Percentiles rank a stretch among this genome's conserved stretches.
Evolutionary conservation across 2,888 invertebrate genomes (phyloP).

Genomic region (Tetranychus truncatus): DNA sequence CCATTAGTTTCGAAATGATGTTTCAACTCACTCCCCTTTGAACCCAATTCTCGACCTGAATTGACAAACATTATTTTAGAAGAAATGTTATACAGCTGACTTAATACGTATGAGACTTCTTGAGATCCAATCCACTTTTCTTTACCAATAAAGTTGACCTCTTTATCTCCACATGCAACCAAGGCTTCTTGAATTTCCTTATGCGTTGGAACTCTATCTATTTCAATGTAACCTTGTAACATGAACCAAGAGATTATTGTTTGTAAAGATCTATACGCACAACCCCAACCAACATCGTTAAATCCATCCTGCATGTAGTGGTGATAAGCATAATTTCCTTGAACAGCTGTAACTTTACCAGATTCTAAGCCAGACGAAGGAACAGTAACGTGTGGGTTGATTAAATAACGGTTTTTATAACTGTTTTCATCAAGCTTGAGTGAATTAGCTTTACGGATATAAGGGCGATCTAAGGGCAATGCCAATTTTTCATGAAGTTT

Average conservation of each 20-base stretch:
- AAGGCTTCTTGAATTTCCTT: conserved; percentile 67
- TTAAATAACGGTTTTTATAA: conserved; percentile 1
- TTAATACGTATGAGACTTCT: conserved; percentile 80
- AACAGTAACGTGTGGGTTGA: conserved; percentile 18
- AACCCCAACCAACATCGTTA: conserved; percentile 97
- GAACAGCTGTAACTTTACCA: conserved; percentile 36
- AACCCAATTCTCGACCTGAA: conserved; percentile 61
- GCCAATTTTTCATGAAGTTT: conserved; percentile 8
- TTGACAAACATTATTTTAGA: conserved; percentile 63
- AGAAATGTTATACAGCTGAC: conserved; percentile 50
- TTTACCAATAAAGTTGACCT: conserved; percentile 63
- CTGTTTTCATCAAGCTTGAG: not conserved
- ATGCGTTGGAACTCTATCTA: conserved; percentile 51
- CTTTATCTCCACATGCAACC: conserved; percentile 84
- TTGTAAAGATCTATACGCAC: conserved; percentile 92
- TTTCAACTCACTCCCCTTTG: conserved; percentile 58
- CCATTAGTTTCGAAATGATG: conserved; percentile 82
- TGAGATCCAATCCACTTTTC: conserved; percentile 95
- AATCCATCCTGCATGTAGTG: conserved; percentile 90
- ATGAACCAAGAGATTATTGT: conserved; percentile 89
- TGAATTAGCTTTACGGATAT: conserved; percentile 16
- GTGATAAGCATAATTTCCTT: conserved; percentile 75
- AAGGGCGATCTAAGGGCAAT: conserved; percentile 19
- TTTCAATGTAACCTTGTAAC: conserved; percentile 34
- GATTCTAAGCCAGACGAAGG: conserved; percentile 10